A percentile compares a stretch with the other conserved stretches of the same genome.
These are phyloP conservation scores for Meteorus colon DNA, from an alignment of 2,888 invertebrate species.

Conservation along the genomic window DNA sequence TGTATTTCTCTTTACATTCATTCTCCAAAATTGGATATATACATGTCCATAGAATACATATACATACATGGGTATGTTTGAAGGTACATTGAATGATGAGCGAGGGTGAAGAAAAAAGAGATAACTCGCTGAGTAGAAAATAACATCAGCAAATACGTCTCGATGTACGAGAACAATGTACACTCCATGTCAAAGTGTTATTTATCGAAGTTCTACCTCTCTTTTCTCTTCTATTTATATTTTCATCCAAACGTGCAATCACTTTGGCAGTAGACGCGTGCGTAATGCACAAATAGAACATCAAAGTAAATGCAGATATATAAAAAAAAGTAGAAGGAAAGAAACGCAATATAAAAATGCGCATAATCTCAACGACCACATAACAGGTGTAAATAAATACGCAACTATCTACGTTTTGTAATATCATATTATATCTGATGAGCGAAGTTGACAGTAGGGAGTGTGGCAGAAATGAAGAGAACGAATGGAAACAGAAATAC, in stretches of 20 bases:
- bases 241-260: conserved; percentile 30
- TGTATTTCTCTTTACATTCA: conserved; percentile 18
- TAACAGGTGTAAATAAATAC: not conserved
- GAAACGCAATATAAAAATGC: not conserved
- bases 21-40: not conserved
- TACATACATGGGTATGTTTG: not conserved
- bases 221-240: not conserved
- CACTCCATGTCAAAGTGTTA: conserved; percentile 36
- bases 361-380: conserved; percentile 14
- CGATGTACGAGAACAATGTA: not conserved
- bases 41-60: not conserved
- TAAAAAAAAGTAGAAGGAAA: not conserved
- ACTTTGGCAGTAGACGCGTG: conserved; percentile 14
- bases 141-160: conserved; percentile 34
- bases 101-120: conserved; percentile 4
- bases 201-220: conserved; percentile 20
- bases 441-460: not conserved
- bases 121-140: conserved; percentile 33
- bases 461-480: not conserved
- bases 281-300: not conserved
- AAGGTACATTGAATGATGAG: conserved; percentile 6
- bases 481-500: not conserved
- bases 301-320: not conserved
- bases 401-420: not conserved
- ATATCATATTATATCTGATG: conserved; percentile 9